Evolutionary conservation across 2,888 invertebrate genomes (phyloP), one percentile per base, ranked within the genome.

Genomic region (Anoncus sp.): DNA sequence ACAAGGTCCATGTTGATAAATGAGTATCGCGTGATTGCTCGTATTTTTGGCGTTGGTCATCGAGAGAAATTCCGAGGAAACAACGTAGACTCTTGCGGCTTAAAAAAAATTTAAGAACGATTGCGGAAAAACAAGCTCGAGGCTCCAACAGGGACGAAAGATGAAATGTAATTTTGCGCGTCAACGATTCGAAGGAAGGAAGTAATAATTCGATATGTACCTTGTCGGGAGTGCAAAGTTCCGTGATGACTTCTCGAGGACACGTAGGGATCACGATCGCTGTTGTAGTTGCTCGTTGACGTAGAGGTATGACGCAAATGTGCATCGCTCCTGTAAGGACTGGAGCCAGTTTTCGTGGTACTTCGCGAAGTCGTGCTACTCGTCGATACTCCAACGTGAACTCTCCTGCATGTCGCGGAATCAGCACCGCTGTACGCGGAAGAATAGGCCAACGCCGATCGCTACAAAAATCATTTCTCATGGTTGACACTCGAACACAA

Each of bases 291-390:
- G 1, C 97, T 97, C 0, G 97, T 97, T 0, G 97, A 97, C 0
- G 97, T 97, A 35, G 96, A 96, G 0, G 96, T 97, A 88, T 97
- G 96, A 0, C 97, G 93, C 14, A 97, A 92, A 85, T 97, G 97
- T 0, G 96, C 95, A 85, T 97, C 97, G 87, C 97, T 97, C 84
- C 96, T 94, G 88, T 98, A 98, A 10, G 98, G 97, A 90, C 98
- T 97, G 31, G 98, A 97, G 85, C 97, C 96, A 14, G 98, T 98
- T 91, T 98, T 98, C 60, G 97, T 98, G 0, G 98, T 98, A 35
- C 98, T 98, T 81, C 98, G 93, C 1, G 98, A 98, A 0, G 98
- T 98, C 0, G 98, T 98, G 77, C 98, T 98, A 0, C 98, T 98
- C 0, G 98, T 97, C 12, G 98, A 98, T 84, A 98, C 98, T 38